A percentile compares a stretch with the other conserved stretches of the same genome.
phyloP scores from a whole-genome alignment of 2,888 invertebrate species.

The Pelosia muscerda region DNA sequence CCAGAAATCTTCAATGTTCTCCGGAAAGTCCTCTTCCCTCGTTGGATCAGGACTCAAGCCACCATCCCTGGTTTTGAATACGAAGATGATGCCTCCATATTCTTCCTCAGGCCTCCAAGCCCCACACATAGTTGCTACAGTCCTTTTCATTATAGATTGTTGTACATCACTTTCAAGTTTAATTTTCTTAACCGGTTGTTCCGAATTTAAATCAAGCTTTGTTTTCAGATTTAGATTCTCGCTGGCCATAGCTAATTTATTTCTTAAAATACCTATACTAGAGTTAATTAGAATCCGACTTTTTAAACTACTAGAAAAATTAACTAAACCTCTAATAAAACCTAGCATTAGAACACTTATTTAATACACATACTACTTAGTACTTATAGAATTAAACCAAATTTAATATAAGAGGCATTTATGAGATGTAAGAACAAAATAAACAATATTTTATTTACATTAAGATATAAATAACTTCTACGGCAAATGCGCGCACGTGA shows the following conservation, averaged over 20 bases:
- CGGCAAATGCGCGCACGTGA: slow-evolving; percentile 26
- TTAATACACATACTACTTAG: not conserved
- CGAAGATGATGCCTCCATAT: slow-evolving; percentile 79
- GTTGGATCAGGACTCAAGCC: slow-evolving; percentile 80
- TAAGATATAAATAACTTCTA: slow-evolving; percentile 36
- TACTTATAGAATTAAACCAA: slow-evolving; percentile 1
- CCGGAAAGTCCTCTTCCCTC: slow-evolving; percentile 75
- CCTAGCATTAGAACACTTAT: slow-evolving; percentile 50
- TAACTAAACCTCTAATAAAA: slow-evolving; percentile 45
- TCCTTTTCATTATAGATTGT: slow-evolving; percentile 59
- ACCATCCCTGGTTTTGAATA: slow-evolving; percentile 71
- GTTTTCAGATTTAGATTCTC: slow-evolving; percentile 55
- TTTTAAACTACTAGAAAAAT: slow-evolving; percentile 36
- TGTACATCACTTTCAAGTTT: slow-evolving; percentile 52
- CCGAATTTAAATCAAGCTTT: slow-evolving; percentile 52
- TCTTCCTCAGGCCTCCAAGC: slow-evolving; percentile 82
- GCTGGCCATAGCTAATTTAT: slow-evolving; percentile 59
- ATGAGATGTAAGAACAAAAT: slow-evolving; percentile 20
- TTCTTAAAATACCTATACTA: slow-evolving; percentile 22
- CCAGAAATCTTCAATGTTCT: slow-evolving; percentile 84
- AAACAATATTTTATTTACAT: slow-evolving; percentile 46
- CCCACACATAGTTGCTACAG: slow-evolving; percentile 84
- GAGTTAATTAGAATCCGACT: slow-evolving; percentile 22
- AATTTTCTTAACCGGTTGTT: slow-evolving; percentile 70
- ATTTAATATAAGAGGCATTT: not conserved